These are phyloP conservation scores for Leucoraja ocellata DNA, from an alignment of 2,797 vertebrate genomes.

Conservation along the genomic window DNA sequence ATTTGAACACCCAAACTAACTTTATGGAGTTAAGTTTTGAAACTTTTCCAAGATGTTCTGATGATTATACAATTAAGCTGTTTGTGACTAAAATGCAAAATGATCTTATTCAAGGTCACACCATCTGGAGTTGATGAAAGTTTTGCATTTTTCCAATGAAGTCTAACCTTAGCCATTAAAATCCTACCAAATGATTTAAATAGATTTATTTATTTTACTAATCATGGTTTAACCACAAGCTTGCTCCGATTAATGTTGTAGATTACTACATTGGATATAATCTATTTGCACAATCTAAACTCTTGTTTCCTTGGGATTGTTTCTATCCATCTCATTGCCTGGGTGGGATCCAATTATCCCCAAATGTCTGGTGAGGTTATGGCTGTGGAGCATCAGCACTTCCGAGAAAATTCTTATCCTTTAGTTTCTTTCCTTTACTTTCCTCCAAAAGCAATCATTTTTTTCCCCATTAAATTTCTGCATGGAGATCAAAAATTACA, in stretches of 20 bases:
- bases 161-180: not conserved
- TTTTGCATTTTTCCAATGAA: not conserved
- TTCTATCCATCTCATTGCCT: not conserved
- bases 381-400: not conserved
- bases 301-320: not conserved
- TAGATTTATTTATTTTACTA: not conserved
- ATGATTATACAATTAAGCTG: not conserved
- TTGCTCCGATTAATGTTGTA: not conserved
- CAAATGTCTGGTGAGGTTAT: not conserved
- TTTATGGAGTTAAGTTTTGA: not conserved
- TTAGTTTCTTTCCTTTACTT: not conserved
- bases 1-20: not conserved
- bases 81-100: not conserved
- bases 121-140: not conserved
- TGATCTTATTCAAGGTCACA: not conserved
- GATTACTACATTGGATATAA: not conserved
- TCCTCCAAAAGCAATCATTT: not conserved
- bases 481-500: not conserved
- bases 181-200: constrained; percentile 26
- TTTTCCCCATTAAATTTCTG: not conserved
- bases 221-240: not conserved
- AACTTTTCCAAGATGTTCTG: not conserved
- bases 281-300: not conserved
- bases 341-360: not conserved
- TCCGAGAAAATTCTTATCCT: not conserved